Evolutionary conservation across 2,888 invertebrate species (phyloP).

Genomic region (Xestia xanthographa): DNA sequence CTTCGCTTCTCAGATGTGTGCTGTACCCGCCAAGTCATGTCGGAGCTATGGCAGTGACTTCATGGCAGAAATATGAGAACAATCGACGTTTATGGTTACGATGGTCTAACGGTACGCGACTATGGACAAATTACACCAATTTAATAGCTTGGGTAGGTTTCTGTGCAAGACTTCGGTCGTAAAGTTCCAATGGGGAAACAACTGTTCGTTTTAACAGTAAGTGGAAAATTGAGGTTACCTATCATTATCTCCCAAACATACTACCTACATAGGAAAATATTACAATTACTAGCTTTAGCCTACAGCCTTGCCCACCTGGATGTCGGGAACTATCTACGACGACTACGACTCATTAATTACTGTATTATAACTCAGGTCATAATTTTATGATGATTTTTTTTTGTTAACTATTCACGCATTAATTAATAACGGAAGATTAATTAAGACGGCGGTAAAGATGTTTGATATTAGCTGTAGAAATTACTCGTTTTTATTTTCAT

Average conservation of each 20-base stretch:
- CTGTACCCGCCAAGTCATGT: neutral
- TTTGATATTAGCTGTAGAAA: neutral
- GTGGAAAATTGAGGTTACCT: constrained; percentile 3
- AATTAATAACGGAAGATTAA: no score
- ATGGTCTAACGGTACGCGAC: constrained; percentile 56
- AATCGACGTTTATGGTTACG: constrained; percentile 58
- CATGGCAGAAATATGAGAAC: constrained; percentile 66
- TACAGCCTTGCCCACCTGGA: neutral
- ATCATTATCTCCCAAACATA: neutral
- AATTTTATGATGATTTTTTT: no score
- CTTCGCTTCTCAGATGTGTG: constrained; percentile 7
- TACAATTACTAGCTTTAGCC: neutral
- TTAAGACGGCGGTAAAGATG: neutral
- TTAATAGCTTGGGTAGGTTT: constrained; percentile 11
- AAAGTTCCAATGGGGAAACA: constrained; percentile 21
- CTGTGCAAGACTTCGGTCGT: constrained; percentile 10
- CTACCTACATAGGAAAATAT: neutral
- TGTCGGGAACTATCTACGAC: neutral
- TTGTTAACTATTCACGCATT: no score
- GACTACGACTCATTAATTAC: neutral
- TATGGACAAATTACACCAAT: constrained; percentile 35
- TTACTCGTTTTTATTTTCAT: neutral
- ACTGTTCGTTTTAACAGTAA: constrained; percentile 14
- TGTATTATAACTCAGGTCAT: neutral
- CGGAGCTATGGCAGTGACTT: constrained; percentile 44